Base-by-base conservation (phyloP, 2,888 invertebrate genomes). In the Callyntrura sp. region DNA sequence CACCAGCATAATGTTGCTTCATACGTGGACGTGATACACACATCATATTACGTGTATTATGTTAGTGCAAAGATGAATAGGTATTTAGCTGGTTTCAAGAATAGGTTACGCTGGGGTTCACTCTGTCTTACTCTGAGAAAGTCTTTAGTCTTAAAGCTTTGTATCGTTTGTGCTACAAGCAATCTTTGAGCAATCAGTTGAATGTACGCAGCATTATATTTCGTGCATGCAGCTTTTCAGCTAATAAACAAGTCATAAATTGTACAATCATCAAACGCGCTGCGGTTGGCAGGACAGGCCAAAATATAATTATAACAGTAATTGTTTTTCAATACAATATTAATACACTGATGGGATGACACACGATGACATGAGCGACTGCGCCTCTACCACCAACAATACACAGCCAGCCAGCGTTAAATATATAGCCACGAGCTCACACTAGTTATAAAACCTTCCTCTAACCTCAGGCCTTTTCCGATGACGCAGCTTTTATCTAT, bases 231-330 rank as follows among this genome's bases (percentile, higher is more conserved):
- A 1, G 55, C 51, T 73, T 73, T 35, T 55, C 70, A 70, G 60
- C 55, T 84, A 84, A 73, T 73, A 84, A 84, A 84, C 73, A 43
- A 60, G 57, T 57, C 43, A 60, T 84, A 84, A 84, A 84, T 43
- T 57, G 55, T 57, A 57, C 55, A 78, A 25, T 55, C 17, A 57
- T 28, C 4, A 17, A 78, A 78, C 25, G 35, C n/a, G 55, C 35
- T 78, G 55, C 35, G 55, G 55, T 78, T 78, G 78, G 28, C 55
- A 78, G 78, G 28, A 28, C 55, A 35, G 55, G n/a, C 78, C 55
- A 78, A 78, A 55, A 78, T 55, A 14, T 45, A 55, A 78, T 55
- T 55, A 78, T 17, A 62, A 25, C n/a, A 9, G 9, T 25, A 78
- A 78, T 78, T 78, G 57, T 78, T 78, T 78, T 55, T n/a, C 55